These are phyloP conservation scores for Parasteatoda lunata DNA, from an alignment of 2,888 invertebrate genomes.

Conservation along the genomic window DNA sequence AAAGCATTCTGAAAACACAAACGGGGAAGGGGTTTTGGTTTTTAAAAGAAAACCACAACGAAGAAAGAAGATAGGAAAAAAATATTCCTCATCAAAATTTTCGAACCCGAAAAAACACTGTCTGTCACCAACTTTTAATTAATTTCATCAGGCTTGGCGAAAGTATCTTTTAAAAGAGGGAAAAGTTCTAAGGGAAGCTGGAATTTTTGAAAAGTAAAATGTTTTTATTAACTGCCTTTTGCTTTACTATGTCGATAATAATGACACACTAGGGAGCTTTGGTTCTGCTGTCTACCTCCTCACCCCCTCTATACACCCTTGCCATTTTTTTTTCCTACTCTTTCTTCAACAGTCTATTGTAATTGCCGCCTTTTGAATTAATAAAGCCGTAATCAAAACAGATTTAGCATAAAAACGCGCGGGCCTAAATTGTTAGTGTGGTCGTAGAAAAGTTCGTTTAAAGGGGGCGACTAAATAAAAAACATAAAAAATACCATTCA, in stretches of 20 bases:
- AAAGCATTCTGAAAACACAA: conserved; percentile 8
- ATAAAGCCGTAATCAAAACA: conserved; percentile 69
- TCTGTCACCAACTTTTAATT: conserved; percentile 67
- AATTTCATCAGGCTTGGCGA: conserved; percentile 64
- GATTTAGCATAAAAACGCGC: conserved; percentile 68
- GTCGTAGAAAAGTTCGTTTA: conserved; percentile 36
- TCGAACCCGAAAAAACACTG: conserved; percentile 56
- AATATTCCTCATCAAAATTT: conserved; percentile 67
- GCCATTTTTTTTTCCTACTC: conserved; percentile 2
- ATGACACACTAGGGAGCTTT: conserved; percentile 63
- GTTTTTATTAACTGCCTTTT: conserved; percentile 67
- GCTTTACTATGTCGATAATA: conserved; percentile 61
- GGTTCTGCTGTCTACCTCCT: conserved; percentile 8
- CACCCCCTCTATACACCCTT: conserved; percentile 19
- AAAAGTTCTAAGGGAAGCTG: conserved; percentile 58
- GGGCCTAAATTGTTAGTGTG: conserved; percentile 63
- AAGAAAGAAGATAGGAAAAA: conserved; percentile 49
- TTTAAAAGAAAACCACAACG: conserved; percentile 39
- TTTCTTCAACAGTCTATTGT: conserved; percentile 50
- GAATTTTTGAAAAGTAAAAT: conserved; percentile 66
- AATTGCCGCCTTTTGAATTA: conserved; percentile 68
- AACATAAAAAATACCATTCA: conserved; percentile 18
- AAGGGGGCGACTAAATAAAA: conserved; percentile 9
- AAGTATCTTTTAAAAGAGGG: conserved; percentile 68
- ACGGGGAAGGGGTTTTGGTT: conserved; percentile 11